Percentiles rank a stretch among this genome's conserved stretches.
Evolutionary conservation across 2,888 invertebrate species (phyloP).

Genomic region (Quadroppia sp.): DNA sequence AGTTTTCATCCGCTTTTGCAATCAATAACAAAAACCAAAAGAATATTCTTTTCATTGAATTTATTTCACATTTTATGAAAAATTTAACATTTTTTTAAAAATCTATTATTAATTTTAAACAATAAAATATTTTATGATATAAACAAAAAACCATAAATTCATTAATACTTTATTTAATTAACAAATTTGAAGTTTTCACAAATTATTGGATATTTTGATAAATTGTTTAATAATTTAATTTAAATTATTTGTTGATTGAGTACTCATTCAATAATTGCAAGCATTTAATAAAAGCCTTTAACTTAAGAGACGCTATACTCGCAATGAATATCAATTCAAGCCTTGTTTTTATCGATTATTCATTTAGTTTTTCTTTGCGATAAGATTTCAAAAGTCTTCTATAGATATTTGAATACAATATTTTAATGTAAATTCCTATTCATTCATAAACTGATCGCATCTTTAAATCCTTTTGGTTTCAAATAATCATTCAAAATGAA

Average conservation of each 20-base stretch:
- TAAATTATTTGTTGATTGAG: too few relatives aligned
- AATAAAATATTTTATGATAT: too few relatives aligned
- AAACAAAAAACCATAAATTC: too few relatives aligned
- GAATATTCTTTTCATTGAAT: neutral
- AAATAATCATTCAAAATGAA: too few relatives aligned
- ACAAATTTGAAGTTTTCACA: too few relatives aligned
- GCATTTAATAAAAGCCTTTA: neutral
- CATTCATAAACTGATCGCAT: neutral
- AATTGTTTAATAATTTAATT: too few relatives aligned
- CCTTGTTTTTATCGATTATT: neutral
- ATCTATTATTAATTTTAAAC: too few relatives aligned
- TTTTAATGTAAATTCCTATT: neutral
- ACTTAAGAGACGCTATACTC: neutral
- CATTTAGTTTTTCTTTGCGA: neutral
- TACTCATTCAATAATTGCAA: too few relatives aligned
- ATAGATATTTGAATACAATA: neutral
- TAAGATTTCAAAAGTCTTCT: neutral
- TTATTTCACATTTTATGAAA: too few relatives aligned
- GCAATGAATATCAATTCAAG: neutral
- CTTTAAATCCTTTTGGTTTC: neutral
- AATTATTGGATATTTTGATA: too few relatives aligned
- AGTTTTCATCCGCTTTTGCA: neutral
- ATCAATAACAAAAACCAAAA: neutral
- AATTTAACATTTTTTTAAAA: too few relatives aligned
- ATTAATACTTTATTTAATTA: too few relatives aligned